Conservation (phyloP, 30 jellyfish, hydroid and myxozoan species). For the Cassiopea xamachana region DNA sequence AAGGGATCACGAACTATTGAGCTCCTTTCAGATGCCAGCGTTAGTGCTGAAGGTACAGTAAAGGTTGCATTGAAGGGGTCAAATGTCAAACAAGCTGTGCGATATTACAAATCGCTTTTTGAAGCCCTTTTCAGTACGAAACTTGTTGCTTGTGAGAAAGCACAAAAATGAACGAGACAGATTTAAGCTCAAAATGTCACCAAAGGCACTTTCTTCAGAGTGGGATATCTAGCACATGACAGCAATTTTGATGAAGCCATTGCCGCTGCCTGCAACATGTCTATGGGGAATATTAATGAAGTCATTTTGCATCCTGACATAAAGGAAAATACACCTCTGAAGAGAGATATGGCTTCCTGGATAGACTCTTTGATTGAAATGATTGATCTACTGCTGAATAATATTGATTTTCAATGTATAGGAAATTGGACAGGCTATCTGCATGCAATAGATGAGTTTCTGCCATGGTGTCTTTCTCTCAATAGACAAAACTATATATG, state of each 20-base stretch:
- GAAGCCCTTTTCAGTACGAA: slow-evolving; percentile 60
- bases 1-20: slow-evolving; percentile 24
- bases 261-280: neutral
- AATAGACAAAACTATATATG: slow-evolving; percentile 47
- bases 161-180: neutral
- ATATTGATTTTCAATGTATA: slow-evolving; percentile 41
- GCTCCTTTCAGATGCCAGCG: slow-evolving; percentile 31
- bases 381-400: slow-evolving; percentile 36
- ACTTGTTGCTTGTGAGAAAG: slow-evolving; percentile 16
- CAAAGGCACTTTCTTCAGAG: neutral
- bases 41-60: slow-evolving; percentile 59
- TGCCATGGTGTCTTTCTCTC: slow-evolving; percentile 50
- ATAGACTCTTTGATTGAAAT: slow-evolving; percentile 38
- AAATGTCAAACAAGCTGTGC: slow-evolving; percentile 46
- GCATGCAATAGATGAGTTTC: slow-evolving; percentile 38
- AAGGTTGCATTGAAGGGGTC: slow-evolving; percentile 44
- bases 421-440: slow-evolving; percentile 57
- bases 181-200: neutral
- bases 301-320: neutral
- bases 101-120: slow-evolving; percentile 20
- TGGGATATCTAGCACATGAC: neutral
- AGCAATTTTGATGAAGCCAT: neutral
- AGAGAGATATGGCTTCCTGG: slow-evolving; percentile 48
- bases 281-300: neutral
- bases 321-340: slow-evolving; percentile 12